phyloP scores from a whole-genome alignment of 2,888 invertebrate species.

The Amphiduros pacificus region DNA sequence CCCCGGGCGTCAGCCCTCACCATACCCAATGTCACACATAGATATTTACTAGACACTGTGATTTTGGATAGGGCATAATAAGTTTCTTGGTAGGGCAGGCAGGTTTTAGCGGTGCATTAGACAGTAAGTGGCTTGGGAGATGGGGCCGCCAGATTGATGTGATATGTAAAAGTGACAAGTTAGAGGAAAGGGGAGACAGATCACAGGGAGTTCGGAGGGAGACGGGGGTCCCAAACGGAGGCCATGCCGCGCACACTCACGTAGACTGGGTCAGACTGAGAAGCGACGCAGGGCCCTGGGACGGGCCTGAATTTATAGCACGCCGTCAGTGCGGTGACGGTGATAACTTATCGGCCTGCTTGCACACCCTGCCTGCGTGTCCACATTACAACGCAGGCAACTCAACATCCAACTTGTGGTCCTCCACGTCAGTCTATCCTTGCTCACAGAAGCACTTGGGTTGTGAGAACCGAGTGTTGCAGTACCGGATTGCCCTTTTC shows the following conservation, averaged over 20 bases:
- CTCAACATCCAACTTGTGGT: no score
- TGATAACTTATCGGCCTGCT: conserved; percentile 8
- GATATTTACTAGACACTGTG: not conserved
- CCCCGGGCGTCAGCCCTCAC: not conserved
- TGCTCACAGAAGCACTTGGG: no score
- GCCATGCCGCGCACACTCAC: no score
- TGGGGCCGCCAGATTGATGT: not conserved
- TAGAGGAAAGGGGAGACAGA: no score
- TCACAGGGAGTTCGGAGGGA: no score
- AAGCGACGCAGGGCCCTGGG: no score
- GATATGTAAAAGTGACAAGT: not conserved
- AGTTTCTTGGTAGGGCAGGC: not conserved
- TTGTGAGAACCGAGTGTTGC: no score
- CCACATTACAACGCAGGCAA: no score
- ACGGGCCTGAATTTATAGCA: conserved; percentile 1
- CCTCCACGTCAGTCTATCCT: no score
- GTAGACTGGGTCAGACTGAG: no score
- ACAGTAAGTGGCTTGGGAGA: not conserved
- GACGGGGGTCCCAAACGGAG: no score
- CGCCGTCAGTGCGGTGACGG: conserved; percentile 5
- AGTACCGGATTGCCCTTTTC: no score
- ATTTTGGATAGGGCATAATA: not conserved
- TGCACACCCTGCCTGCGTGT: not conserved
- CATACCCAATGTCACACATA: not conserved
- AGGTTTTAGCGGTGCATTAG: not conserved